Conservation (phyloP, 2,888 invertebrate genomes). For the Dendrolimus houi region DNA sequence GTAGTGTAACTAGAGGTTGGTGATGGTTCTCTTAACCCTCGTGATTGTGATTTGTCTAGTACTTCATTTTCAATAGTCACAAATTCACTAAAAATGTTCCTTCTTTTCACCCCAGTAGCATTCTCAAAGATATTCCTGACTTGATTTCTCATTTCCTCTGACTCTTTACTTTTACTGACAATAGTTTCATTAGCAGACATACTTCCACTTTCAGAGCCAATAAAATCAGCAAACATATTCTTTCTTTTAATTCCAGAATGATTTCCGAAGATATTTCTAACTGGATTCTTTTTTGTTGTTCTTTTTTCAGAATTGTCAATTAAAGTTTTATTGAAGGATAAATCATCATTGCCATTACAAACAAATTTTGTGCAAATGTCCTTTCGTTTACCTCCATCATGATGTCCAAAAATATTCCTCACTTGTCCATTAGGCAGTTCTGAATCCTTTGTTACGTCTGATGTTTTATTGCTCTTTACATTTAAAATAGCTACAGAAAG, state of each 20-base stretch:
- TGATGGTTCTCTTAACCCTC: conserved; percentile 27
- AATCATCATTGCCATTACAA: too few species aligned
- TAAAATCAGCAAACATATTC: conserved; percentile 53
- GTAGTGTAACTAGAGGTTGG: conserved; percentile 39
- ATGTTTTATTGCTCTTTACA: conserved; percentile 42
- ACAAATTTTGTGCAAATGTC: too few species aligned
- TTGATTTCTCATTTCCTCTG: background rate
- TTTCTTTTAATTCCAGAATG: conserved; percentile 40
- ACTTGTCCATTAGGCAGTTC: background rate
- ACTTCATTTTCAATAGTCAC: conserved; percentile 55
- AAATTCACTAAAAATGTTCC: conserved; percentile 55
- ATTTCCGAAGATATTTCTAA: conserved; percentile 46
- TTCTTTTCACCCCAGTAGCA: conserved; percentile 30
- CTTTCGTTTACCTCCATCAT: too few species aligned
- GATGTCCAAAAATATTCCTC: too few species aligned
- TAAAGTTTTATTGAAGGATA: too few species aligned
- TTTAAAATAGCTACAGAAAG: conserved; percentile 48
- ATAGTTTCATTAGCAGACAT: background rate
- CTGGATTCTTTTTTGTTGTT: conserved; percentile 19
- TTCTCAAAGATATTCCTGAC: background rate
- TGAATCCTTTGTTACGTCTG: conserved; percentile 27
- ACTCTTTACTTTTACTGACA: background rate
- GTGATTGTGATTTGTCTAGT: conserved; percentile 31
- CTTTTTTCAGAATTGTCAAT: background rate
- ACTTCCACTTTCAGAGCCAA: conserved; percentile 47